Base-by-base conservation (phyloP, 2,797 vertebrate species). In the Thaleichthys pacificus region DNA sequence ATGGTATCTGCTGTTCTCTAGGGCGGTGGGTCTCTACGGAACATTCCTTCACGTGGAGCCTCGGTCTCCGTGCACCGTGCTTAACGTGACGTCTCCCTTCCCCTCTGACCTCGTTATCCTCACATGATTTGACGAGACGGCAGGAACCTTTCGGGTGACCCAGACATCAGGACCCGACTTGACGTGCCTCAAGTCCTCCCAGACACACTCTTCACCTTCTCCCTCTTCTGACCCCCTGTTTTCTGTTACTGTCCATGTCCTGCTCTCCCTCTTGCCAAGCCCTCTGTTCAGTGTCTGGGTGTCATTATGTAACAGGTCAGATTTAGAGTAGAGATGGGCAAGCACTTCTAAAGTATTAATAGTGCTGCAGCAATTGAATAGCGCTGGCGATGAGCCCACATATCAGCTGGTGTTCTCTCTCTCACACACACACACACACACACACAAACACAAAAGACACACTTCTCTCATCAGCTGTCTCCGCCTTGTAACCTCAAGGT, bases 281-380 rank as follows among this genome's bases (percentile, higher is more conserved):
- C 56, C 61, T 70, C 22, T 77, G 38, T 74, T 57, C 66, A 57
- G 49, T 28, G 42, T 57, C 49, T 61, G 77, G 49, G 38, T 56
- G 75, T 82, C 81, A 82, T 91, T 89, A 88, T 82, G 77, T 82
- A 91, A 90, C 78, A 63, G 74, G 74, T 84, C 24, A 70, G 82
- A 87, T 87, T 88, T 89, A 86, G 81, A 89, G 68, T 8, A 80
- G 76, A 69, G 84, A 75, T 28, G 42, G 42, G 66, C 66, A 49
- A n/a, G 67, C 35, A 30, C 51, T 68, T 68, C 54, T 85, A 47
- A 35, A 8, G 35, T 88, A 89, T 91, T 89, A 88, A 86, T 87
- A 89, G 87, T 87, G 84, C 80, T 64, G 66, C 62, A 80, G 86
- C 76, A 83, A 80, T 85, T 67, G 71, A 81, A 75, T 82, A 65